Evolutionary conservation across 2,888 invertebrate species (phyloP), one percentile per base, ranked within the genome.

Genomic region (Agriopis leucophaearia): DNA sequence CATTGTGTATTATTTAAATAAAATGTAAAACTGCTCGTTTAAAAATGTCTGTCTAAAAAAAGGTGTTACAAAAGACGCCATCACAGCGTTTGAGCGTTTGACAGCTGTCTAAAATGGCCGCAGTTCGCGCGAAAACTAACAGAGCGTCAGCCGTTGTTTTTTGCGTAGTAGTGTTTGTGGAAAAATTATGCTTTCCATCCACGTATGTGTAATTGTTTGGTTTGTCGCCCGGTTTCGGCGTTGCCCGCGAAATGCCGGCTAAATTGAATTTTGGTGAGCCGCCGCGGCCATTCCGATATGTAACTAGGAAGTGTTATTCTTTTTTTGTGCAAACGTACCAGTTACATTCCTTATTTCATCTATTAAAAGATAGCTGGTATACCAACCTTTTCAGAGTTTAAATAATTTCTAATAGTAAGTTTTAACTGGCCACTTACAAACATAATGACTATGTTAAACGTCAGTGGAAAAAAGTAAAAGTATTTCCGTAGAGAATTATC

Each of bases 161-260:
- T 88, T 86, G 80, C 80, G 74, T 84, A 84, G 83, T 79, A 81
- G 86, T 77, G 89, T 89, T 85, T 82, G 85, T 82, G 85, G 84
- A 85, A 89, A 92, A 90, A 92, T 93, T 92, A 93, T 89, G 88
- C 83, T 92, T 90, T 90, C 91, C 85, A 81, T 85, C 83, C 91
- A 88, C 91, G 93, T 90, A 86, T 88, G 85, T 88, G 88, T 93
- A 92, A 94, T 94, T 93, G 93, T 93, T 92, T 89, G 92, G 92
- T 92, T 91, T 92, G 90, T 88, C 86, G 84, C 82, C 78, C 84
- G 86, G 86, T 79, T 78, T 77, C 76, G 83, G 78, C 76, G 83
- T 81, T 77, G 81, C 76, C 79, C 86, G 73, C 82, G 81, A 86
- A 87, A 85, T 85, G 79, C 77, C 79, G 81, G 80, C 84, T 82